Evolutionary conservation across 2,797 vertebrate species (phyloP), one percentile per base, ranked within the genome.

Genomic region (Masticophis lateralis): DNA sequence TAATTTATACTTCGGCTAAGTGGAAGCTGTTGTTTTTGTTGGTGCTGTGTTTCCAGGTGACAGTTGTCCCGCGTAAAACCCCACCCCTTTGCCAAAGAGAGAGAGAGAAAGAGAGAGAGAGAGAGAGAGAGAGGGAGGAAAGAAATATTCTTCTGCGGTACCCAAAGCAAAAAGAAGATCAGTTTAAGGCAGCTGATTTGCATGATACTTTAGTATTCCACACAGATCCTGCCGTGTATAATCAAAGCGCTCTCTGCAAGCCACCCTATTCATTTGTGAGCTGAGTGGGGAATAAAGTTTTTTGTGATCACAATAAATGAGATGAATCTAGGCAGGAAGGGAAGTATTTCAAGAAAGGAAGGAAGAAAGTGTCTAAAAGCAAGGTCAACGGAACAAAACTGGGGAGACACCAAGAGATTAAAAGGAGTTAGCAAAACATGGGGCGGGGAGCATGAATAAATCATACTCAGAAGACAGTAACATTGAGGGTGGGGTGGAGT

Each of bases 161-260:
- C 94, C 88, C 89, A 94, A 96, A 96, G 57, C 87, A 86, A 86
- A 89, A 89, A 87, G 43, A 14, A 59, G 87, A 95, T 93, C 93
- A 86, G 79, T 60, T 88, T 91, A 92, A 96, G 93, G 69, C 12
- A 93, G 74, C 92, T 93, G 90, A 95, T 97, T 97, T 90, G 47
- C 96, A 94, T 86, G 94, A 94, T 95, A 93, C 63, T 92, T 95
- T 96, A 97, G 94, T 91, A 97, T 96, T 96, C 93, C 94, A 55
- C 87, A 32, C 92, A 89, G 69, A 92, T 87, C 94, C 95, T 94
- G 91, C 89, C 90, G 87, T 96, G 94, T 91, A 93, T 96, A 96
- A 96, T 95, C 89, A 94, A 92, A 96, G 25, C 57, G 59, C 25
- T 92, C 74, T 94, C 53, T 95, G 94, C 92, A 95, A 96, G 95